Base-by-base conservation (phyloP, 1,140 invertebrate species). In the Penaeus chinensis region DNA sequence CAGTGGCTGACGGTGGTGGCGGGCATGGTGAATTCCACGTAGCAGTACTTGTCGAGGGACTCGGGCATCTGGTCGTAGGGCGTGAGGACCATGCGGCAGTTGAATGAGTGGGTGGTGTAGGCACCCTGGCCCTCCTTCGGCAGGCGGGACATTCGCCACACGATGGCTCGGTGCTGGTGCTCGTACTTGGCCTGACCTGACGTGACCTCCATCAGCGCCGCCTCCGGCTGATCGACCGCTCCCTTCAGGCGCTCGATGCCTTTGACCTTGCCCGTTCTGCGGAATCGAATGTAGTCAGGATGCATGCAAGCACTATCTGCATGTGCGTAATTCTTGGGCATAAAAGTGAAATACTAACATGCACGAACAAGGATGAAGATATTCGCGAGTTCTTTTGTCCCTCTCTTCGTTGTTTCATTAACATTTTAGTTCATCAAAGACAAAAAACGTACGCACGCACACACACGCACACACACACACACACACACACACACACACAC, bases 111-210 rank as follows among this genome's bases (percentile, higher is more conserved):
- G 32, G 96, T 98, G 84, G 98, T 99, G 92, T 99, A 99, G 18
- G 98, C 98, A 85, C 98, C 98, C 95, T 99, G 97, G 78, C 98
- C 98, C 93, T 99, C 97, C 93, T 99, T 99, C 63, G 98, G 98
- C 89, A 99, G 94, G 87, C 97, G 94, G 19, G 97, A 95, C 94
- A 99, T 99, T 90, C 99, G 95, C 99, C 99, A 99, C 5, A 99
- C 98, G 87, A 99, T 98, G 82, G 98, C 95, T 78, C 96, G 94
- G 93, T 99, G 98, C 90, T 99, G 97, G 93, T 99, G 98, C 93
- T 99, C 99, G 92, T 99, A 99, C 93, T 99, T 99, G 20, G 99
- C 99, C 92, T 98, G 96, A 0, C 99, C 99, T 2, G 97, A 98
- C 18, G 98, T 98, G 0, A 98, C 98, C 93, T 99, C 99, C 92